Conservation (phyloP, 2,113 vertebrate species). For the Pelmatolapia mariae region DNA sequence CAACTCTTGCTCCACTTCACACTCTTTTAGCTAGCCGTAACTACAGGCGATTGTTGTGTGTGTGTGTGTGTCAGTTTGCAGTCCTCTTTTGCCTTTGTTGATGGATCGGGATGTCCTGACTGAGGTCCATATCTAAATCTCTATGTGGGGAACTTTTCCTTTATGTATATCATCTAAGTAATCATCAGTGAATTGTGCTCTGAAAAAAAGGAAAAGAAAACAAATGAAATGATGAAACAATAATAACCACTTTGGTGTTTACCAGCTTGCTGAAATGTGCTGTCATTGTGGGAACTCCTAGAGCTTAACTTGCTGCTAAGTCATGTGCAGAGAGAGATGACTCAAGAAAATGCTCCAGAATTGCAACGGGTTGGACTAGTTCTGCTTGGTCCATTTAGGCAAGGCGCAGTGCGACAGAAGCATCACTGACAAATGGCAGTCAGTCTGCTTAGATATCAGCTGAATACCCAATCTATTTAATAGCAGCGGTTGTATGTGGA, state of each 20-base stretch:
- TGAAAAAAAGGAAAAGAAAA: background rate
- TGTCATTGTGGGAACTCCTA: background rate
- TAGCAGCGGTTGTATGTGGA: background rate
- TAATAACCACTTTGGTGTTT: background rate
- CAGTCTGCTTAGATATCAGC: background rate
- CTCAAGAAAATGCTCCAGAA: background rate
- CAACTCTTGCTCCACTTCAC: background rate
- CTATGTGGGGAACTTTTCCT: background rate
- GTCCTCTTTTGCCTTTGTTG: background rate
- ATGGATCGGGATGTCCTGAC: background rate
- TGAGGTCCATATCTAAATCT: background rate
- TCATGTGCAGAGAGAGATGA: background rate
- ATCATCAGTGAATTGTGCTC: background rate
- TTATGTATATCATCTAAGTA: background rate
- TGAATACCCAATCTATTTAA: background rate
- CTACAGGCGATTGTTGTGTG: background rate
- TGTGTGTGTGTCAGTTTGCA: background rate
- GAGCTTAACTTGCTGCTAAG: background rate
- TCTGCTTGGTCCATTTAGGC: background rate
- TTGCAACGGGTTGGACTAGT: background rate
- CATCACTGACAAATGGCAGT: background rate
- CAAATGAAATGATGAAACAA: background rate
- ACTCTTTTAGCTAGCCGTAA: accelerated
- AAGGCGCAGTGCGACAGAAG: background rate
- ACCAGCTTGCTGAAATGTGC: background rate